These are phyloP conservation scores for Subanguina moxae DNA, from an alignment of 1,140 invertebrate genomes.

Conservation along the genomic window DNA sequence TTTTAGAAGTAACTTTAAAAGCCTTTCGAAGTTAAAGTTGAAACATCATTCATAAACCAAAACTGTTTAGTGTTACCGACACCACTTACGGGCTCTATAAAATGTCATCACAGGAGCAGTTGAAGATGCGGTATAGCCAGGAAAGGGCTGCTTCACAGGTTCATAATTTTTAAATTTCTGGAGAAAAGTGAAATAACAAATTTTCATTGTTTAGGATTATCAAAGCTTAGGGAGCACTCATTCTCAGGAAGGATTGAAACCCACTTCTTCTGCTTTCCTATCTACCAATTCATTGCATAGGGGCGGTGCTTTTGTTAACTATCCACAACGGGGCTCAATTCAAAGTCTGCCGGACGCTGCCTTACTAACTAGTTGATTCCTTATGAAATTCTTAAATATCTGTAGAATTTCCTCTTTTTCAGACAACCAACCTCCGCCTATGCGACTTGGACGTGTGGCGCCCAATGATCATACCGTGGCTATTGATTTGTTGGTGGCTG, in stretches of 20 bases:
- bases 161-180: no score
- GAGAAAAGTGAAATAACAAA: no score
- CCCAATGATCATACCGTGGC: conserved; percentile 46
- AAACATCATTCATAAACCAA: not conserved
- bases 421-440: conserved; percentile 5
- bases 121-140: conserved; percentile 18
- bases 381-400: no score
- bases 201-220: conserved; percentile 27
- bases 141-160: conserved; percentile 41
- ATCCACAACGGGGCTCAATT: conserved; percentile 51
- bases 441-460: not conserved
- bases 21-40: no score
- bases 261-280: conserved; percentile 21
- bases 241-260: conserved; percentile 42
- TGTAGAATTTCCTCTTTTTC: no score
- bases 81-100: conserved; percentile 34
- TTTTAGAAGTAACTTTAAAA: no score
- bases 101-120: conserved; percentile 28
- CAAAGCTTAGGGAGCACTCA: conserved; percentile 47
- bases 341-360: conserved; percentile 53
- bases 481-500: conserved; percentile 53
- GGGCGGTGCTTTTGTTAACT: conserved; percentile 47
- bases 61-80: not conserved
- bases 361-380: not conserved
- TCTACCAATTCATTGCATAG: conserved; percentile 49